phyloP scores from a whole-genome alignment of 1,140 invertebrate species.

The Brachionus angularis region DNA sequence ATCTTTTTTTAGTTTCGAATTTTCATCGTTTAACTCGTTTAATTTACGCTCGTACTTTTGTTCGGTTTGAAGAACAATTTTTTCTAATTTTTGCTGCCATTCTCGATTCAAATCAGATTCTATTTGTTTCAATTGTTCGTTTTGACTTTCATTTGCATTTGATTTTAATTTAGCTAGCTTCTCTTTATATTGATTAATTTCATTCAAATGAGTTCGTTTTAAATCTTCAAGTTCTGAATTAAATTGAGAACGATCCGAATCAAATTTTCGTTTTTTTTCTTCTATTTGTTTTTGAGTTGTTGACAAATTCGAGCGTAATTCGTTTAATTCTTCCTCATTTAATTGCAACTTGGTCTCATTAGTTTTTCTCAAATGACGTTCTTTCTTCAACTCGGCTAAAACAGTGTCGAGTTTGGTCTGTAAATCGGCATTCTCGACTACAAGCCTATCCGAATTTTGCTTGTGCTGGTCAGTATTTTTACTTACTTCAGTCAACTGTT shows the following conservation, averaged over 20 bases:
- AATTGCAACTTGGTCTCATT: constrained; percentile 48
- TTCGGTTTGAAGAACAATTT: constrained; percentile 48
- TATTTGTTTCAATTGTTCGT: constrained; percentile 50
- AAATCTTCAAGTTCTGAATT: constrained; percentile 53
- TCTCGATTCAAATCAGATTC: constrained; percentile 53
- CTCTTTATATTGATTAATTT: constrained; percentile 50
- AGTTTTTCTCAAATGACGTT: constrained; percentile 48
- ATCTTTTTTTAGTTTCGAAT: constrained; percentile 38
- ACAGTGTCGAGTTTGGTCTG: constrained; percentile 48
- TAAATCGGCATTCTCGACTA: constrained; percentile 49
- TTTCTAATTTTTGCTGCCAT: constrained; percentile 52
- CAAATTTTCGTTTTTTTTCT: constrained; percentile 49
- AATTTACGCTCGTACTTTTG: constrained; percentile 52
- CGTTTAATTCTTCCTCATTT: constrained; percentile 51
- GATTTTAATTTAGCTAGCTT: constrained; percentile 50
- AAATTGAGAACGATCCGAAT: constrained; percentile 49
- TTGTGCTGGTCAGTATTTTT: constrained; percentile 45
- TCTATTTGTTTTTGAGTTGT: constrained; percentile 50
- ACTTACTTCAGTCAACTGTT: constrained; percentile 48
- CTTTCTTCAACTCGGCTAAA: constrained; percentile 51
- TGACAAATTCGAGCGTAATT: constrained; percentile 49
- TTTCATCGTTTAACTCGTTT: constrained; percentile 51
- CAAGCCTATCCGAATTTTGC: constrained; percentile 49
- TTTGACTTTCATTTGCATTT: constrained; percentile 48
- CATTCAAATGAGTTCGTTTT: constrained; percentile 50